Evolutionary conservation across 2,113 vertebrate genomes (phyloP).

Genomic region (Archilochus colubris): DNA sequence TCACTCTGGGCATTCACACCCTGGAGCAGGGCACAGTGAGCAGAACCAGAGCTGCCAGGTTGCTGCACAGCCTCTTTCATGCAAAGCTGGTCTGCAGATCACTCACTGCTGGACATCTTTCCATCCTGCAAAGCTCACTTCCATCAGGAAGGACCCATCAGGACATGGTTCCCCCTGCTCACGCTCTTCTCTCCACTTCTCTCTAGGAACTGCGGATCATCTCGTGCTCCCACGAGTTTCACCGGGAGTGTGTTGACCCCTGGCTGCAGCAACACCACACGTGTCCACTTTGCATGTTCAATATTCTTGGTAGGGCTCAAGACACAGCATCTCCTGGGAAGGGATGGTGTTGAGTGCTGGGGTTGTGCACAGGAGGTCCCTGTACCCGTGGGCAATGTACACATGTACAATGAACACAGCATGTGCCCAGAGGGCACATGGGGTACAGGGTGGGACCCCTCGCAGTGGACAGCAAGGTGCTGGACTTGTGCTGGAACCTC

Average conservation of each 20-base stretch:
- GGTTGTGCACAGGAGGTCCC: background rate
- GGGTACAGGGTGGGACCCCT: background rate
- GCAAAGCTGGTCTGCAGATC: background rate
- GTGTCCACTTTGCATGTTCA: conserved; percentile 98
- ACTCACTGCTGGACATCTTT: background rate
- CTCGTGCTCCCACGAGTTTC: conserved; percentile 95
- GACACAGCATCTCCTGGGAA: background rate
- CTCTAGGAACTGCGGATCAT: conserved; percentile 93
- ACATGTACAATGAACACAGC: no score
- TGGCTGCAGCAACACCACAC: conserved; percentile 95
- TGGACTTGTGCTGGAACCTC: background rate
- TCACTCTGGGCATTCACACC: background rate
- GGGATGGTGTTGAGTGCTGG: background rate
- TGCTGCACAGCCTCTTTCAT: background rate
- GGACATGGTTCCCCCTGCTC: background rate
- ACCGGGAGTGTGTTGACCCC: conserved; percentile 93
- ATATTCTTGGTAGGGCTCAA: conserved; percentile 91
- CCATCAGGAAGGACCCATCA: background rate
- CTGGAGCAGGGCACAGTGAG: fast-evolving
- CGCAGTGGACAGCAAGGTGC: fast-evolving
- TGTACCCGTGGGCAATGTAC: background rate
- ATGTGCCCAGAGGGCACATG: fast-evolving
- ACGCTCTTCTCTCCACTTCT: background rate
- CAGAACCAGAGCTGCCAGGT: background rate
- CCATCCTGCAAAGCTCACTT: background rate